Evolutionary conservation across 2,888 invertebrate genomes (phyloP), one percentile per base, ranked within the genome.

Genomic region (Caenorhabditis parvicauda): DNA sequence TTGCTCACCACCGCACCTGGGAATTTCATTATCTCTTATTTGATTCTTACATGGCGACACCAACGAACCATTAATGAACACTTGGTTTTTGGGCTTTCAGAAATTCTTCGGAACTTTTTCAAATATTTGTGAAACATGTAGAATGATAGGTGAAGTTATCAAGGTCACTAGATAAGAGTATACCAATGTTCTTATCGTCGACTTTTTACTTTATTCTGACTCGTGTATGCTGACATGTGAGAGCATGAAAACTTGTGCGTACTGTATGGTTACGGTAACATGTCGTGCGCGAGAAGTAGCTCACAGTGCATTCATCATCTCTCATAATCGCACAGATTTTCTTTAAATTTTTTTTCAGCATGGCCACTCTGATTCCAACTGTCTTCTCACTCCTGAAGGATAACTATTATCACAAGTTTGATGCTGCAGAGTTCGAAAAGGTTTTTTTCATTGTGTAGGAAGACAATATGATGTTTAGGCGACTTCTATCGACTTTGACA

Each of bases 371-470:
- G 35, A 52, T 64, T 2, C 63, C 63, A 22, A 60, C 63, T 1
- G 47, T 67, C 25, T 54, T 63, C 61, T 64, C 67, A n/a, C 56
- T 67, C 41, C 49, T 63, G 35, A 55, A 55, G 25, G 66, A 66
- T 45, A 39, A 50, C 25, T 53, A 55, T 39, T 48, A 58, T 7
- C 56, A 42, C 7, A 41, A 54, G 3, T 67, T 67, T 48, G 64
- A 64, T 41, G 44, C 37, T 7, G 57, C 47, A 21, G 54, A 47
- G 3, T 67, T 67, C 48, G 67, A 67, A 32, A 57, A 54, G 21
- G 54, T 46, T 19, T 35, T 35, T 25, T 19, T 24, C 3, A 28
- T 17, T 7, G 14, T 49, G 4, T n/a, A 38, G 7, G 9, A 14
- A 27, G 14, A 27, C 17, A 27, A 14, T 27, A 44, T 7, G 9